Percentiles rank a stretch among this genome's conserved stretches.
These are phyloP conservation scores for Salvelinus namaycush DNA, from an alignment of 2,113 vertebrate genomes.

Conservation along the genomic window DNA sequence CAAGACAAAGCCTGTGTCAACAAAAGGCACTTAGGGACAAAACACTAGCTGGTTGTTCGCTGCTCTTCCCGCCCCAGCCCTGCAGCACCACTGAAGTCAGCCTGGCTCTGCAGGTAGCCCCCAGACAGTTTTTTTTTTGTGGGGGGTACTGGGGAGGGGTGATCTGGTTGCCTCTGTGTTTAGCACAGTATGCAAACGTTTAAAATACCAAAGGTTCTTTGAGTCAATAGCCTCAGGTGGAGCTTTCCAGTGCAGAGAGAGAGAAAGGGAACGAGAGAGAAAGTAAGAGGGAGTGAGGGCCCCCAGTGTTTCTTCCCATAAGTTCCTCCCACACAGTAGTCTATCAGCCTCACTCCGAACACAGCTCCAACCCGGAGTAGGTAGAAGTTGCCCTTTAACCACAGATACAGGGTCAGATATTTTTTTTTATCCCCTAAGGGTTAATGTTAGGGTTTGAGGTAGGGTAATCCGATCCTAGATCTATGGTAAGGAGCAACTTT, in stretches of 20 bases:
- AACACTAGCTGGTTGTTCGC: slow-evolving; percentile 18
- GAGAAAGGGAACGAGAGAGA: neutral
- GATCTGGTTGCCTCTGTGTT: slow-evolving; percentile 57
- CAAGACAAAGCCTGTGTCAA: slow-evolving; percentile 55
- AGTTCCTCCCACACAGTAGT: neutral
- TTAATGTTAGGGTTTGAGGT: no score
- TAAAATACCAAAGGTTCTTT: slow-evolving; percentile 56
- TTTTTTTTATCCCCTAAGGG: no score
- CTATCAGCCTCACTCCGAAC: no score
- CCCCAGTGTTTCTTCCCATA: neutral
- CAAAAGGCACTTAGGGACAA: slow-evolving; percentile 49
- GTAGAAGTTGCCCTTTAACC: no score
- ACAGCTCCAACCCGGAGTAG: no score
- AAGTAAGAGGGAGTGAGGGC: neutral
- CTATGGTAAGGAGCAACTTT: no score
- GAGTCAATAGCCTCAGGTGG: slow-evolving; percentile 55
- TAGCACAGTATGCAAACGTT: slow-evolving; percentile 51
- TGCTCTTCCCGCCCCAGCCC: neutral
- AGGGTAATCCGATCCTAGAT: no score
- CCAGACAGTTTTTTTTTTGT: neutral
- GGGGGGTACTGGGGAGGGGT: slow-evolving; percentile 12
- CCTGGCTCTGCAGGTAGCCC: slow-evolving; percentile 34
- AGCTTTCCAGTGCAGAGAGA: slow-evolving; percentile 23
- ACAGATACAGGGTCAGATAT: no score
- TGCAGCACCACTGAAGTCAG: neutral